A percentile compares a stretch with the other conserved stretches of the same genome.
These are phyloP conservation scores for Grantiella picta DNA, from an alignment of 2,113 vertebrate genomes.

Conservation along the genomic window DNA sequence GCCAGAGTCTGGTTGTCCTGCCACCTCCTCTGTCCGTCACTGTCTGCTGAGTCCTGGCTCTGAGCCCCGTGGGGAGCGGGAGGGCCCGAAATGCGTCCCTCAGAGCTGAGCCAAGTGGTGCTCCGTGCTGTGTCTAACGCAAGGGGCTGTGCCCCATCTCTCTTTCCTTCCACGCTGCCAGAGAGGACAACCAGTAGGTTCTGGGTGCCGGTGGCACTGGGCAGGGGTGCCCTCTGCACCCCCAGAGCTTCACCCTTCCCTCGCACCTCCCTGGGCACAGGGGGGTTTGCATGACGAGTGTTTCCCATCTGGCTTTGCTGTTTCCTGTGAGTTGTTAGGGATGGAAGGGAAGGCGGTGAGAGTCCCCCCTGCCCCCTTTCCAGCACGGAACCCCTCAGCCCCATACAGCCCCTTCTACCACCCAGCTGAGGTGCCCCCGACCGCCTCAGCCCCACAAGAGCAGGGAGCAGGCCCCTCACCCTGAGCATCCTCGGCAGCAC, in stretches of 20 bases:
- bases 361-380: neutral
- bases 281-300: neutral
- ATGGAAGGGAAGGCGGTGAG: neutral
- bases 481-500: neutral
- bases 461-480: neutral
- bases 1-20: neutral
- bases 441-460: neutral
- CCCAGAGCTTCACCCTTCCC: neutral
- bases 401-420: neutral
- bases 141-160: neutral
- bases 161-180: conserved; percentile 71
- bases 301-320: neutral
- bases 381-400: neutral
- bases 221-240: neutral
- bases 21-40: neutral
- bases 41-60: neutral
- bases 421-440: fast-evolving
- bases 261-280: fast-evolving
- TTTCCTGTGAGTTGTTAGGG: neutral
- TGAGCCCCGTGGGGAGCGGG: fast-evolving
- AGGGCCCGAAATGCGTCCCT: neutral
- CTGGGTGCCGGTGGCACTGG: neutral
- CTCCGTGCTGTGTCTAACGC: fast-evolving
- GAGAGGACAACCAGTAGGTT: conserved; percentile 79
- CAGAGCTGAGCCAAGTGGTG: neutral